A percentile compares a stretch with the other conserved stretches of the same genome.
Conservation (phyloP, 37 sponge, comb jelly and placozoan genomes). For the Corticium candelabrum region DNA sequence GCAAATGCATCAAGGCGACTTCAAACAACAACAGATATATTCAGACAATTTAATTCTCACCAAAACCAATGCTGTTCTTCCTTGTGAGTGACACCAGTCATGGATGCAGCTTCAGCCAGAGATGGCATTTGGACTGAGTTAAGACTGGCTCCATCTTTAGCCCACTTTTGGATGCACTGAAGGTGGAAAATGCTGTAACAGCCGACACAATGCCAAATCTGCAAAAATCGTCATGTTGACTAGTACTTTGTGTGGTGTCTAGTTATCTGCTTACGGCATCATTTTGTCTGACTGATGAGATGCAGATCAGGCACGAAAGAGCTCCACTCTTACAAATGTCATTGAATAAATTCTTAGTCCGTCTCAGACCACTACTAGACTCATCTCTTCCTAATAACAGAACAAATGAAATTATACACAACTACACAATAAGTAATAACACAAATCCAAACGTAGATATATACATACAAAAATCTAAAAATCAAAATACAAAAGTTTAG, state of each 20-base stretch:
- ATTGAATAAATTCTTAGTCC: not conserved
- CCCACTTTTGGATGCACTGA: constrained; percentile 94
- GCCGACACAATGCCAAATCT: constrained; percentile 65
- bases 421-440: too few species aligned
- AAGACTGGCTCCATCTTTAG: constrained; percentile 46
- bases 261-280: not conserved
- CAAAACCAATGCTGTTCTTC: not conserved
- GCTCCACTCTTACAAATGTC: not conserved
- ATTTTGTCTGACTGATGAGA: not conserved
- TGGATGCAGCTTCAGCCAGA: constrained; percentile 17
- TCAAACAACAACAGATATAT: too few species aligned
- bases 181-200: constrained; percentile 81
- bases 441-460: too few species aligned
- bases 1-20: not conserved
- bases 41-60: not conserved
- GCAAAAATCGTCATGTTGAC: not conserved
- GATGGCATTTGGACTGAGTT: constrained; percentile 8
- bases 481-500: too few species aligned
- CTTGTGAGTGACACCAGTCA: constrained; percentile 30
- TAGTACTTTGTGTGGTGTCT: not conserved
- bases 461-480: too few species aligned
- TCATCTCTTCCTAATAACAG: too few species aligned
- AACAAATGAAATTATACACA: too few species aligned
- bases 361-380: not conserved
- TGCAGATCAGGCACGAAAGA: not conserved